Base-by-base conservation (phyloP, 2,797 vertebrate genomes). In the Thaleichthys pacificus region DNA sequence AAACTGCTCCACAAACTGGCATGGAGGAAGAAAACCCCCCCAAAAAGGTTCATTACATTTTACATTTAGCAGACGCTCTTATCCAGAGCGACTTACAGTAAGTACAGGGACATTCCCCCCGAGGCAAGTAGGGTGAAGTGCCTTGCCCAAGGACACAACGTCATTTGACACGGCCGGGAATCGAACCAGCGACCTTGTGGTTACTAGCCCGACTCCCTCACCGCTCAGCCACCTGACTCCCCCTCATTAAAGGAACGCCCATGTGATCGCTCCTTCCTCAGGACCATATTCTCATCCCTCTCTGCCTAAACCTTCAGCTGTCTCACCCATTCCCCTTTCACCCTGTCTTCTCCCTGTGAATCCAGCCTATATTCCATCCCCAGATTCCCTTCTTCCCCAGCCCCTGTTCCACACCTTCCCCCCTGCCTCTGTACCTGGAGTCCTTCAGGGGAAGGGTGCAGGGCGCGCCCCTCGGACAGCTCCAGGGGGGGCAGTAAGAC, bases 1-100 rank as follows among this genome's bases (percentile, higher is more conserved):
- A 82, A 94, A 91, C 83, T 94, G 91, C 82, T 93, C 91, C 77
- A 94, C 87, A 30, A 94, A 91, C 93, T 94, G 51, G 1, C 51
- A 56, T n/a, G 72, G 54, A 77, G 12, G 24, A n/a, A 60, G 30
- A 65, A 82, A 69, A 32, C 42, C 5, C n/a, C n/a, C n/a, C n/a
- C n/a, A n/a, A 77, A 66, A 72, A 72, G 7, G 24, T 24, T 90
- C 87, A 90, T n/a, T n/a, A n/a, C n/a, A n/a, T n/a, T n/a, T n/a
- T n/a, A n/a, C n/a, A n/a, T n/a, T n/a, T n/a, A n/a, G n/a, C n/a
- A n/a, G n/a, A n/a, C n/a, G n/a, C n/a, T n/a, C n/a, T n/a, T n/a
- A n/a, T n/a, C n/a, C n/a, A n/a, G n/a, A n/a, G n/a, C n/a, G n/a
- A n/a, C n/a, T n/a, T n/a, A n/a, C n/a, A n/a, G n/a, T n/a, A n/a